Evolutionary conservation across 2,888 invertebrate genomes (phyloP).

Genomic region (Caenorhabditis afra): DNA sequence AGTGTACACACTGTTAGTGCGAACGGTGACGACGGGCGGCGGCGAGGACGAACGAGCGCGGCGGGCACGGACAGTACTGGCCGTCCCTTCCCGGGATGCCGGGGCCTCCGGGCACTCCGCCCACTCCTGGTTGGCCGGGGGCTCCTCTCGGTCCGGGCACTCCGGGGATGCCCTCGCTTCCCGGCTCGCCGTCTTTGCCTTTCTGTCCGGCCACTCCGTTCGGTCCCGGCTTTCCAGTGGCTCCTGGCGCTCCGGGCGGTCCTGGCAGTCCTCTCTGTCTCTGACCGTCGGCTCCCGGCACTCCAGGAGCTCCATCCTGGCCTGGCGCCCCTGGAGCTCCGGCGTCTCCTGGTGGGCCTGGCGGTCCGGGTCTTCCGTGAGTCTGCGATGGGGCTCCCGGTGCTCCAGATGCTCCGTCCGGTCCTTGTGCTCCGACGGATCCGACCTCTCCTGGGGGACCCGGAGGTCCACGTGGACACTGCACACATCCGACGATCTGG

Average conservation of each 20-base stretch:
- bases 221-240: slow-evolving; percentile 47
- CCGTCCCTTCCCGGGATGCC: slow-evolving; percentile 66
- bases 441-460: slow-evolving; percentile 62
- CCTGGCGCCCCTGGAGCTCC: slow-evolving; percentile 57
- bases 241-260: slow-evolving; percentile 55
- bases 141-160: slow-evolving; percentile 56
- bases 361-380: slow-evolving; percentile 47
- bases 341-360: slow-evolving; percentile 59
- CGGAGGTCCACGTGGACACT: slow-evolving; percentile 63
- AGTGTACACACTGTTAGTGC: slow-evolving; percentile 19
- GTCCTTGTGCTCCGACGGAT: slow-evolving; percentile 55
- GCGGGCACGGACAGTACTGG: slow-evolving; percentile 69
- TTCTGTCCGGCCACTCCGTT: slow-evolving; percentile 49
- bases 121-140: slow-evolving; percentile 51
- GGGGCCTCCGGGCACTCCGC: slow-evolving; percentile 35
- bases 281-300: slow-evolving; percentile 61
- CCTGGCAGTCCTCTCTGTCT: slow-evolving; percentile 54
- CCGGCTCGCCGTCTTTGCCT: slow-evolving; percentile 54
- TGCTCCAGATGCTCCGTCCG: slow-evolving; percentile 58
- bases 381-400: slow-evolving; percentile 41
- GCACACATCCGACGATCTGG: slow-evolving; percentile 56
- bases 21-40: slow-evolving; percentile 44
- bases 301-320: slow-evolving; percentile 45
- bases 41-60: slow-evolving; percentile 55
- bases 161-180: slow-evolving; percentile 55